Conservation (phyloP, 2,797 vertebrate species). For the Labroides dimidiatus region DNA sequence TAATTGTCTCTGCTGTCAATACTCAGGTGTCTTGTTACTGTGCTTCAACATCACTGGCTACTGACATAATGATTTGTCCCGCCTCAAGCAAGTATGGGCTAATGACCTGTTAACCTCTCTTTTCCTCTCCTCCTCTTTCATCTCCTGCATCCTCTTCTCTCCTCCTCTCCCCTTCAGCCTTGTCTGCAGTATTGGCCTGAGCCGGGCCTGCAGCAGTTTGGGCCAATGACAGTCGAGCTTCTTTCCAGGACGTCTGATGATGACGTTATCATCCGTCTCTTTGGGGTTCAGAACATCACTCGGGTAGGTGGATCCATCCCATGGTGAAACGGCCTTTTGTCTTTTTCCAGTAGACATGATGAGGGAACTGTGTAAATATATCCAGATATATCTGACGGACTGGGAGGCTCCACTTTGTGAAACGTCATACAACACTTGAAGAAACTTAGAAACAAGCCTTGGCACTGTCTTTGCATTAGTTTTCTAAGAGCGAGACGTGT, state of each 20-base stretch:
- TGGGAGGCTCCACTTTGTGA: neutral
- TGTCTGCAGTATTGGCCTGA: slow-evolving; percentile 97
- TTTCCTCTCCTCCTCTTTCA: neutral
- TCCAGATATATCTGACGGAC: no score
- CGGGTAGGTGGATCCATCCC: slow-evolving; percentile 81
- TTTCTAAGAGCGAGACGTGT: no score
- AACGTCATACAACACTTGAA: neutral
- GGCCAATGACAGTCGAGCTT: slow-evolving; percentile 95
- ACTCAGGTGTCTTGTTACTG: slow-evolving; percentile 73
- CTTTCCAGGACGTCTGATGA: slow-evolving; percentile 90
- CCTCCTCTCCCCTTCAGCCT: slow-evolving; percentile 79
- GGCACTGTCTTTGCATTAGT: no score
- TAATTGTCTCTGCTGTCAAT: slow-evolving; percentile 74
- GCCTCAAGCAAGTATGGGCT: slow-evolving; percentile 49
- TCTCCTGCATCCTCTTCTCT: neutral
- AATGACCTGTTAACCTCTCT: slow-evolving; percentile 46
- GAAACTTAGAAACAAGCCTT: no score
- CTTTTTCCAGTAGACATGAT: no score
- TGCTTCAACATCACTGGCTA: slow-evolving; percentile 44
- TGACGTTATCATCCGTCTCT: slow-evolving; percentile 92
- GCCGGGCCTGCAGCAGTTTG: slow-evolving; percentile 93
- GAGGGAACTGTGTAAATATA: no score
- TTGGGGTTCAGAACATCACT: slow-evolving; percentile 93
- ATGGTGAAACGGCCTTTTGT: no score
- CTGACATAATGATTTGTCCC: slow-evolving; percentile 67